Base-by-base conservation (phyloP, 2,888 invertebrate species). In the Cataglyphis cursor region DNA sequence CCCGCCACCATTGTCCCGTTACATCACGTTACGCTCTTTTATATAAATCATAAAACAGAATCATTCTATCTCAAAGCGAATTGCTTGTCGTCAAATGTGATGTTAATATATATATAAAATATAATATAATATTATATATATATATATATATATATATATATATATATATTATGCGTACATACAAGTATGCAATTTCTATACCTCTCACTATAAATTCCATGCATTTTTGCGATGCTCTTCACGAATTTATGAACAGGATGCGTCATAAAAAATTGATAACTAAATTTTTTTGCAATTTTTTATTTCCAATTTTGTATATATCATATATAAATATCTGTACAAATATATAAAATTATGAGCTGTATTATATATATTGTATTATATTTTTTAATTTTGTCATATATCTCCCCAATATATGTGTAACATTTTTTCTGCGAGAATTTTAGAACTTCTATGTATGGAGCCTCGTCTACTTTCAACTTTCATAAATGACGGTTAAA, bases 21-120 rank as follows among this genome's bases (percentile, higher is more conserved):
- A 51, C 51, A 41, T 21, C 28, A 10, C 15, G 21, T 68, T 57
- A 24, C 8, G 6, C n/a, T 28, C 31, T 35, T 68, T 78, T 57
- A 59, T 31, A 68, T 44, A 78, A 68, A 68, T 68, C 44, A 31
- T 21, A 44, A 76, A 76, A 65, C n/a, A 2, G 2, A 38, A 31
- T 68, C 38, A 57, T 38, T n/a, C n/a, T 4, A 57, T 41, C 10
- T 66, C 31, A 9, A 57, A 54, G 12, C n/a, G 15, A 41, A 66
- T 28, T 38, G 5, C 28, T 68, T 54, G 48, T 62, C 21, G 8
- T 76, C 41, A 68, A 76, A 28, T 3, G 8, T n/a, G n/a, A 76
- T 57, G 8, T n/a, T 48, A 48, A 62, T 66, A 64, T 65, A 12
- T 10, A 9, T 44, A 12, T 41, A 24, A 24, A 24, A 31, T 31